phyloP scores from a whole-genome alignment of 1,140 invertebrate genomes.

The Bombus soroeensis region DNA sequence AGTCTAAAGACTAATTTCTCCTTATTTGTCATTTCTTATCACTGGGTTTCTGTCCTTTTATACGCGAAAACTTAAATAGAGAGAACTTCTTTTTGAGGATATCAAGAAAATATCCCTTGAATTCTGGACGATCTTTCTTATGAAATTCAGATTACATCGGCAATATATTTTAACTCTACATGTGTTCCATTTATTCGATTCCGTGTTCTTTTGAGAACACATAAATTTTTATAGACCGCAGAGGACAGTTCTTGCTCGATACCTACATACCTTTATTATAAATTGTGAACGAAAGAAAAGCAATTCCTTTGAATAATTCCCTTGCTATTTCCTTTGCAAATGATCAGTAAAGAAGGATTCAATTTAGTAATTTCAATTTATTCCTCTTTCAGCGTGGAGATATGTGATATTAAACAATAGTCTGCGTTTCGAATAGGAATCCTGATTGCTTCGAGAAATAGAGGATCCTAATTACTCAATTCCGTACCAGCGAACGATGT shows the following conservation, averaged over 20 bases:
- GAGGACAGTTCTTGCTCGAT: no score
- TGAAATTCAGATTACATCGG: background rate
- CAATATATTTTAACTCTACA: background rate
- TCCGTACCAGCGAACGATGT: background rate
- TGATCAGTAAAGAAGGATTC: background rate
- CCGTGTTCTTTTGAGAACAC: no score
- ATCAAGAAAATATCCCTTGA: background rate
- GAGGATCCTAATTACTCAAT: conserved; percentile 4
- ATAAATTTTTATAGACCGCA: background rate
- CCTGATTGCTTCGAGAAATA: background rate
- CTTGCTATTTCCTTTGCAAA: background rate
- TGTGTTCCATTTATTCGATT: background rate
- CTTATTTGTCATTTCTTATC: no score
- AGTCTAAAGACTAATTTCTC: no score
- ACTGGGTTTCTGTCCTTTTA: no score
- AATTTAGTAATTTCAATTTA: background rate
- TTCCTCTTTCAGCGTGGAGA: background rate
- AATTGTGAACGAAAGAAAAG: background rate
- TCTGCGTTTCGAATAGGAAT: background rate
- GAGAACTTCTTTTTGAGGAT: no score
- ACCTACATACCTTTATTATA: background rate
- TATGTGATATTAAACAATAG: background rate
- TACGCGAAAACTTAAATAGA: background rate
- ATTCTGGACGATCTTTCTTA: background rate
- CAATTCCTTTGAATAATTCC: background rate